Evolutionary conservation across 2,888 invertebrate genomes (phyloP), one percentile per base, ranked within the genome.

Genomic region (Mythimna impura): DNA sequence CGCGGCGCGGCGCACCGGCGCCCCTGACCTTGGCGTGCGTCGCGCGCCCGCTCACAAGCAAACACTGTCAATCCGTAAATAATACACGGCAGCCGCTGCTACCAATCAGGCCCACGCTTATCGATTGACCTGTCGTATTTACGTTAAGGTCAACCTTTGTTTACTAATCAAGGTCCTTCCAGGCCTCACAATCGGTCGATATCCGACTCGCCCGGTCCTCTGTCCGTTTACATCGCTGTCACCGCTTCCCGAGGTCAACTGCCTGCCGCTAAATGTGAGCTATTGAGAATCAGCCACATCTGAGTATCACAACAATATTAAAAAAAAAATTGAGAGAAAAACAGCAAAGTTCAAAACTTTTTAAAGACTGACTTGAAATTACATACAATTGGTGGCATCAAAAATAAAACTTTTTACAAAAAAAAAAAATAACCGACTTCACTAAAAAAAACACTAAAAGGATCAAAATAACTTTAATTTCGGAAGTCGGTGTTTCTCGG

Each of bases 81-180:
- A 40, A 22, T 61, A n/a, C 69, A 17, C 25, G 20, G 50, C 47
- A 30, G 6, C 34, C 30, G 62, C 50, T 54, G 9, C 47, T 22
- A 22, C 36, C 34, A 40, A 54, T 60, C 50, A 67, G 22, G 30
- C 40, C 14, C 69, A 69, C 69, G 30, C 61, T 40, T 61, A 75
- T 74, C 77, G 77, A 74, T 74, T 75, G 70, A 62, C 61, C 61
- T 22, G 61, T 57, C 74, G n/a, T 40, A 30, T 25, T 50, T 47
- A 54, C 14, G 12, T 36, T 54, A 60, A 74, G 74, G 77, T 50
- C 69, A 50, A 55, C 60, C 77, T 76, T 76, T 76, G 69, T 74
- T 61, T 55, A 61, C 54, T 50, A 22, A 25, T 20, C 70, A 68
- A 76, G 68, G 76, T 60, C 14, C 36, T 52, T n/a, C 60, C 34